Evolutionary conservation across 1,140 invertebrate genomes (phyloP), one percentile per base, ranked within the genome.

Genomic region (Saxidomus purpurata): DNA sequence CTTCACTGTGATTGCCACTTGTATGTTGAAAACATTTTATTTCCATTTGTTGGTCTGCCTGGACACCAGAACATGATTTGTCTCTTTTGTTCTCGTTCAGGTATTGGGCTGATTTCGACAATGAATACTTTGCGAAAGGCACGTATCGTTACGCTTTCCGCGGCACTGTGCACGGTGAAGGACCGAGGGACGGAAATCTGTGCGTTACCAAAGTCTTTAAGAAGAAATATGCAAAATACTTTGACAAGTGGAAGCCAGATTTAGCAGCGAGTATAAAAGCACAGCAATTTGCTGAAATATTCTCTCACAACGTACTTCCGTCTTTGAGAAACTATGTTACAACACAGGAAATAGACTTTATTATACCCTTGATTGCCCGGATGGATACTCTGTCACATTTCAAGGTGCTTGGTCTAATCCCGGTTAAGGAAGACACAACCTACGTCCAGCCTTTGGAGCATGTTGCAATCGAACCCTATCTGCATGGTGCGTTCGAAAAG

Each of bases 151-250:
- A 81, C 36, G 81, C 82, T 8, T 89, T 86, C 34, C 59, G 80
- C 13, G 84, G 88, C 9, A 79, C 71, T 25, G 67, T 91, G 36
- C 84, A 89, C 40, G 81, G 82, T 17, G 55, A 83, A 1, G 90
- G 87, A 9, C 81, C 87, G 1, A 38, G 69, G 1, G 55, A 90
- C 28, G 89, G 89, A 9, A 52, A 69, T 63, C 22, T 87, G 0
- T 90, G 89, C 38, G 82, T 87, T 31, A 87, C 82, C 8, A 90
- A 90, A 80, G 82, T 80, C 31, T 90, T 90, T 76, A 90, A 90
- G 63, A 76, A 69, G 28, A 49, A 85, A 59, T 82, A 59, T 28
- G 76, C 81, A 19, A 89, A 83, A 76, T 76, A 82, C 36, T 89
- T 89, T 25, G 86, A 87, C 28, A 61, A 63, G 31, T 87, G 86